Percentiles rank a stretch among this genome's conserved stretches.
phyloP scores from a whole-genome alignment of 2,888 invertebrate species.

The Gisinianus flammeolus region DNA sequence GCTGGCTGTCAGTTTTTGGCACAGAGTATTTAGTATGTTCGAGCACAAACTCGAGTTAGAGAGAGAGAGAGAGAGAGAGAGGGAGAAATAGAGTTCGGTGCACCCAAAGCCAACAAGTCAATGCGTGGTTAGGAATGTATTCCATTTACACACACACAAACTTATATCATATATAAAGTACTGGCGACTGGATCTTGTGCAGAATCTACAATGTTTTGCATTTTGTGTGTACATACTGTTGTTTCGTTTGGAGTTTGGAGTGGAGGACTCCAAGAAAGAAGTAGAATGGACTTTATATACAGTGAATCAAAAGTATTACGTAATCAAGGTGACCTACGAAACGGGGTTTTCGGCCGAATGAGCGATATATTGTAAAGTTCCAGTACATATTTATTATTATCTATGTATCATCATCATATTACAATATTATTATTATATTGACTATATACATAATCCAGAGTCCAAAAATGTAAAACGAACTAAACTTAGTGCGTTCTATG shows the following conservation, averaged over 20 bases:
- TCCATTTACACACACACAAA: neutral
- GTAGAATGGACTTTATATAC: slow-evolving; percentile 52
- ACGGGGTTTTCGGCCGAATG: slow-evolving; percentile 58
- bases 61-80: neutral
- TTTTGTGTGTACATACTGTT: neutral
- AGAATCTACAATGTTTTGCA: neutral
- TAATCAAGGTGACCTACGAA: slow-evolving; percentile 65
- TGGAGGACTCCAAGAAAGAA: neutral
- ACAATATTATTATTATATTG: no score
- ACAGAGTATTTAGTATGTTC: neutral
- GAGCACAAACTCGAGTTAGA: neutral
- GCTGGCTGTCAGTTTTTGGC: neutral
- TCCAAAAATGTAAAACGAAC: neutral
- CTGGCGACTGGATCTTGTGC: neutral
- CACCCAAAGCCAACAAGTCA: slow-evolving; percentile 25
- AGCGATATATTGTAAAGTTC: slow-evolving; percentile 44
- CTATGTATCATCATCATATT: neutral
- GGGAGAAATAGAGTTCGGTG: slow-evolving; percentile 31
- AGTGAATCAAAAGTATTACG: slow-evolving; percentile 60
- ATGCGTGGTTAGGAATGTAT: slow-evolving; percentile 24
- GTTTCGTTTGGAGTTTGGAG: neutral
- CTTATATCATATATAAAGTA: neutral
- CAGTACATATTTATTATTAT: neutral
- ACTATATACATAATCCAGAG: neutral
- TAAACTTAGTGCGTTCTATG: neutral